Evolutionary conservation across 2,888 invertebrate genomes (phyloP).

Genomic region (Rugalucina vietnamica): DNA sequence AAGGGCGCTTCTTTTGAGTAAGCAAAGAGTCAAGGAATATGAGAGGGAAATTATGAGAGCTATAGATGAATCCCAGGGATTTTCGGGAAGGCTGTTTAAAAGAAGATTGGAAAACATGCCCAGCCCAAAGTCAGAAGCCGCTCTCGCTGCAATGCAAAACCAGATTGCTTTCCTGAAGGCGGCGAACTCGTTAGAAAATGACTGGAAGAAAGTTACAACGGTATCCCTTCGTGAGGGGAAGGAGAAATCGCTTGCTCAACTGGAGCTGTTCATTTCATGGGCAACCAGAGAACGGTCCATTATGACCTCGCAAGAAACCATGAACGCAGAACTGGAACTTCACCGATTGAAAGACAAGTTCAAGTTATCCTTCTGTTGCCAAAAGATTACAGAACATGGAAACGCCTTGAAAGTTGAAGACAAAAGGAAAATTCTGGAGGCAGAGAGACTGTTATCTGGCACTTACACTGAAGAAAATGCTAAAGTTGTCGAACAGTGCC

Average conservation of each 20-base stretch:
- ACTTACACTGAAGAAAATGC: constrained; percentile 19
- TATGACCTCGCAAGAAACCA: constrained; percentile 64
- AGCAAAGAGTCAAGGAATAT: constrained; percentile 21
- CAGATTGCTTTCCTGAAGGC: constrained; percentile 41
- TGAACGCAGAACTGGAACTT: constrained; percentile 65
- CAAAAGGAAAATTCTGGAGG: constrained; percentile 15
- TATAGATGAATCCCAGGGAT: background rate
- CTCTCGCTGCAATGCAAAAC: constrained; percentile 47
- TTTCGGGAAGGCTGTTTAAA: constrained; percentile 1
- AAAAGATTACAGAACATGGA: constrained; percentile 3
- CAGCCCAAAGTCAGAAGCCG: constrained; percentile 42
- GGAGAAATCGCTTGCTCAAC: constrained; percentile 7
- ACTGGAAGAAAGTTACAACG: background rate
- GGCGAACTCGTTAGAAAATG: constrained; percentile 17
- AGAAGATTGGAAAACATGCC: constrained; percentile 20
- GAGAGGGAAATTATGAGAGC: constrained; percentile 23
- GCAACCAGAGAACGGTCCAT: constrained; percentile 30
- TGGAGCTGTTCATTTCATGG: constrained; percentile 50
- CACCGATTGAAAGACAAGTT: constrained; percentile 44
- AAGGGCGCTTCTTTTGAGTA: constrained; percentile 53
- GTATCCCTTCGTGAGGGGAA: constrained; percentile 9
- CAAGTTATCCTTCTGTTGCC: constrained; percentile 38
- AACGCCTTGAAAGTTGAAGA: constrained; percentile 17
- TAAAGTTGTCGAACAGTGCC: constrained; percentile 21
- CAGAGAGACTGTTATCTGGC: constrained; percentile 41